Base-by-base conservation (phyloP, 2,113 vertebrate genomes). In the Lutjanus erythropterus region DNA sequence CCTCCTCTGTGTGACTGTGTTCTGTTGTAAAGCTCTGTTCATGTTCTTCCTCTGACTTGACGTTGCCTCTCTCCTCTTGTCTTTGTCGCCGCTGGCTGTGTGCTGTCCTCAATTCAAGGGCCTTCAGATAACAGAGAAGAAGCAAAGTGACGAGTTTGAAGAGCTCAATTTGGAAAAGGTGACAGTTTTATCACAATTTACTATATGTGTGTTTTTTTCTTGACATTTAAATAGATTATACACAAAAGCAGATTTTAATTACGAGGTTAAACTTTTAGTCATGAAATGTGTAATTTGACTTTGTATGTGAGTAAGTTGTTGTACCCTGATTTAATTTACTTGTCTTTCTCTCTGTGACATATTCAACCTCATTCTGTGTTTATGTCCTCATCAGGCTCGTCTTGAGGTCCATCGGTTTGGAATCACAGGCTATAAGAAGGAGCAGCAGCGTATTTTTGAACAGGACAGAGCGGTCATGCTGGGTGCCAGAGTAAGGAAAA, bases 331-430 rank as follows among this genome's bases (percentile, higher is more conserved):
- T 37, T 5, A n/a, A n/a, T n/a, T n/a, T n/a, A n/a, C n/a, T n/a
- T n/a, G n/a, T n/a, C n/a, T n/a, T n/a, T n/a, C n/a, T n/a, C n/a
- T n/a, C n/a, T n/a, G n/a, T n/a, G n/a, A 37, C 35, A 9, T 37
- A 9, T 37, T n/a, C n/a, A 10, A 14, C 25, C 23, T 75, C 1
- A 16, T 6, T 3, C 7, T 72, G 44, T 42, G 0, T 78, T 29
- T 46, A 25, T 71, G 29, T 49, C 0, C 42, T 39, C 29, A 1
- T 73, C 75, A 99, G 98, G 96, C 97, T 67, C 97, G 98, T 11
- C 85, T 99, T 79, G 98, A 99, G 89, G 98, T 99, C 49, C 97
- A 99, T 91, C 95, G 95, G 2, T 97, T 99, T 92, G 98, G 98
- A 46, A 98, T 99, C 91, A 97, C 96, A 0, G 97, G 97, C 10